Evolutionary conservation across 2,797 vertebrate species (phyloP).

Genomic region (Spinibarbus caldwelli): DNA sequence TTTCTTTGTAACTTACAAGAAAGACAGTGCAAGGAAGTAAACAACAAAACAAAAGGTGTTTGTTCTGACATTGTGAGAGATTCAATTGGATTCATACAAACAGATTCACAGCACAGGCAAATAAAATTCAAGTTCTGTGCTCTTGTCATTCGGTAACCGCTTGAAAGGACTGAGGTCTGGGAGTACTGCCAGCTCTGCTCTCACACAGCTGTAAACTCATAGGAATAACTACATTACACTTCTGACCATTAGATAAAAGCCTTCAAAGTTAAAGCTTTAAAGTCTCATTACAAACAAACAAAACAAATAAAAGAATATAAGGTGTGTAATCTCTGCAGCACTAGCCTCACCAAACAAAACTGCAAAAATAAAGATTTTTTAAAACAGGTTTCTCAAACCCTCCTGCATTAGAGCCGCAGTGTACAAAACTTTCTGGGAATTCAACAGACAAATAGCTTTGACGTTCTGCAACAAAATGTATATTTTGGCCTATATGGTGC

Average conservation of each 20-base stretch:
- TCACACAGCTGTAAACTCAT: not conserved
- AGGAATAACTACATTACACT: not conserved
- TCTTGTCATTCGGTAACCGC: not conserved
- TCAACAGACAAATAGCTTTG: not conserved
- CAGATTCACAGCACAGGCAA: not conserved
- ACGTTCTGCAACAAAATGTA: not conserved
- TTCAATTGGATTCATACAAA: not conserved
- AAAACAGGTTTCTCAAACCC: not conserved
- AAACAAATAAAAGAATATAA: not conserved
- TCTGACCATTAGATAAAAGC: not conserved
- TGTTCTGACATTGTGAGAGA: not conserved
- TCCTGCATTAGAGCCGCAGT: not conserved
- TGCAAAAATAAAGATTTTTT: not conserved
- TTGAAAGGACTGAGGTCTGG: not conserved
- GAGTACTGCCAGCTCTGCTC: conserved; percentile 17
- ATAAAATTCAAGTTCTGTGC: not conserved
- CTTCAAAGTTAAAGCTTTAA: not conserved
- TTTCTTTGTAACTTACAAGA: not conserved
- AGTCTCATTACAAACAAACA: not conserved
- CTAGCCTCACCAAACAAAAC: not conserved
- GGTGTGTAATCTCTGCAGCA: not conserved
- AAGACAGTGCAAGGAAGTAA: not conserved
- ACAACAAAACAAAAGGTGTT: not conserved
- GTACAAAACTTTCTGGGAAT: not conserved
- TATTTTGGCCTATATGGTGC: not conserved